Conservation (phyloP, 1,140 invertebrate genomes). For the Drosophila navojoa region DNA sequence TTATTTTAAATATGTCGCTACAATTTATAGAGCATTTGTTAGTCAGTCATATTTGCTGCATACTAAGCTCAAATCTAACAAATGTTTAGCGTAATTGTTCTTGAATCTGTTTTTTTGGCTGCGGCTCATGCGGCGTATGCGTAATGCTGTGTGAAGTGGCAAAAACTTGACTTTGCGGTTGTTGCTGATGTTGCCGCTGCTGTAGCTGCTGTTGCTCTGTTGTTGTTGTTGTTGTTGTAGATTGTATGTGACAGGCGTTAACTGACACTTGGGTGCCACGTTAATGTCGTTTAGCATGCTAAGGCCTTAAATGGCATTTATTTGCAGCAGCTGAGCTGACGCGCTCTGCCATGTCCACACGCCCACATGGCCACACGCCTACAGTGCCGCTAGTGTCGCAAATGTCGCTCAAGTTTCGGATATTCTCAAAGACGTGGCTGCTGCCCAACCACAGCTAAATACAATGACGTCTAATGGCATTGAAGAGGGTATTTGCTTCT, state of each 20-base stretch:
- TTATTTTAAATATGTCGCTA: background rate
- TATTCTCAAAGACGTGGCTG: conserved; percentile 58
- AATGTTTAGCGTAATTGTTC: conserved; percentile 61
- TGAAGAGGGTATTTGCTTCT: conserved; percentile 1
- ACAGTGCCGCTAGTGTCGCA: background rate
- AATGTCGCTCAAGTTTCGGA: conserved; percentile 65
- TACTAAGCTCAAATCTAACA: background rate
- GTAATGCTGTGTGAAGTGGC: conserved; percentile 44
- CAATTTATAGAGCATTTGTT: background rate
- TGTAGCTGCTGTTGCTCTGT: background rate
- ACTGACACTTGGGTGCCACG: conserved; percentile 73
- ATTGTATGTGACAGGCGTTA: conserved; percentile 67
- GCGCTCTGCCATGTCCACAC: background rate
- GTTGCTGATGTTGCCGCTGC: background rate
- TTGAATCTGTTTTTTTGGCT: conserved; percentile 29
- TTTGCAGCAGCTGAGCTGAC: conserved; percentile 56
- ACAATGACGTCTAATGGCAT: conserved; percentile 34
- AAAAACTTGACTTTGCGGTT: conserved; percentile 20
- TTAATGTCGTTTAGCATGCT: conserved; percentile 80
- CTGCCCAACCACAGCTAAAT: conserved; percentile 27
- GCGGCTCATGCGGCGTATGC: conserved; percentile 54
- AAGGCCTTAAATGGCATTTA: conserved; percentile 80
- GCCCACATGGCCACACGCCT: background rate
- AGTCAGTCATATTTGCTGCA: conserved; percentile 1
- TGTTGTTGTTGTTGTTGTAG: conserved; percentile 28